Conservation (phyloP, 2,888 invertebrate genomes). For the Junonia oenone region DNA sequence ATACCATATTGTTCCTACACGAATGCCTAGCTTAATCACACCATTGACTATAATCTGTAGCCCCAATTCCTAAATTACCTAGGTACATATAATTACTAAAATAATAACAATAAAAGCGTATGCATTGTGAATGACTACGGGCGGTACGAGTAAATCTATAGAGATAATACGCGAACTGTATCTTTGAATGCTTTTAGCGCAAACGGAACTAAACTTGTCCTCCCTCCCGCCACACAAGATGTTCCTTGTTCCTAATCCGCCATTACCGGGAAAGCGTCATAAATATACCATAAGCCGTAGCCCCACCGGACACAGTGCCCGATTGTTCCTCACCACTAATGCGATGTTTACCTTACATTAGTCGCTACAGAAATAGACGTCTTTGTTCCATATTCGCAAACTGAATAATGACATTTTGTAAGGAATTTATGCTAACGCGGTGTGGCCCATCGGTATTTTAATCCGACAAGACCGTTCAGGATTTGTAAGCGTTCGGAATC, state of each 20-base stretch:
- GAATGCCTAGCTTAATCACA: constrained; percentile 30
- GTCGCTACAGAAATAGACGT: constrained; percentile 50
- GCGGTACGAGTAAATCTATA: neutral
- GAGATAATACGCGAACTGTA: constrained; percentile 14
- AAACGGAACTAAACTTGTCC: constrained; percentile 52
- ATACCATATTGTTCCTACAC: constrained; percentile 37
- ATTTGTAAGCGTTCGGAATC: neutral
- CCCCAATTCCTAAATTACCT: constrained; percentile 16
- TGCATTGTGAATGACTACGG: neutral
- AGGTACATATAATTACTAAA: neutral
- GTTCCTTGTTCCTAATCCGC: constrained; percentile 48
- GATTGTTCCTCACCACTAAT: constrained; percentile 61
- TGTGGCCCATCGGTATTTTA: constrained; percentile 38
- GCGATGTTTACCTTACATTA: constrained; percentile 68
- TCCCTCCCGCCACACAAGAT: constrained; percentile 63
- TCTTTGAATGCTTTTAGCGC: constrained; percentile 37
- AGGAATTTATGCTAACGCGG: constrained; percentile 36
- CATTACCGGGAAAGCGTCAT: constrained; percentile 60
- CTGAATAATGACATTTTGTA: constrained; percentile 44
- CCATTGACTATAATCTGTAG: constrained; percentile 18
- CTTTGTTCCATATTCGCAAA: constrained; percentile 50
- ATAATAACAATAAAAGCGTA: neutral
- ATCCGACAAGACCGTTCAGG: constrained; percentile 48
- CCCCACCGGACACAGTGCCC: constrained; percentile 49
- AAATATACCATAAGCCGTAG: constrained; percentile 54